Conservation (phyloP, 2,888 invertebrate genomes). For the Scaptomyza caliginosa region DNA sequence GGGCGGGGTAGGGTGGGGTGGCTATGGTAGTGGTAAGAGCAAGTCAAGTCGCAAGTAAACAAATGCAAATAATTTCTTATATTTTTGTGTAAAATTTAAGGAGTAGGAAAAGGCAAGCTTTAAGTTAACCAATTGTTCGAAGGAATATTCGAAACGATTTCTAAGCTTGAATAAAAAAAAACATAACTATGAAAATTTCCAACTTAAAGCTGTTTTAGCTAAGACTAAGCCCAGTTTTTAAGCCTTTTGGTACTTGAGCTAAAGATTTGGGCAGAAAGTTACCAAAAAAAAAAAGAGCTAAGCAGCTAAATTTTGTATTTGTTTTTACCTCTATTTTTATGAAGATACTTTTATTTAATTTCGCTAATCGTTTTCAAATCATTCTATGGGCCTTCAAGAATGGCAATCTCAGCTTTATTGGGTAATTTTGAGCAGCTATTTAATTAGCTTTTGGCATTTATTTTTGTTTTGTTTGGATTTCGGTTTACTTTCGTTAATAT, state of each 20-base stretch:
- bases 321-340: slow-evolving; percentile 14
- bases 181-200: too few relatives aligned
- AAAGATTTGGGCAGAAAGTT: too few relatives aligned
- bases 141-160: too few relatives aligned
- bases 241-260: not conserved
- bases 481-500: slow-evolving; percentile 7
- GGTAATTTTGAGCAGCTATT: slow-evolving; percentile 36
- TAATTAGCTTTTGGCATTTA: slow-evolving; percentile 22
- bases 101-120: not conserved
- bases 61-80: not conserved
- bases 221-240: not conserved
- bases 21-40: not conserved
- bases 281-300: not conserved
- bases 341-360: slow-evolving; percentile 26
- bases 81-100: not conserved
- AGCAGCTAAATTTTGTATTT: not conserved
- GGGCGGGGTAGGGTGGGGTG: too few relatives aligned
- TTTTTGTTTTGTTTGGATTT: slow-evolving; percentile 14
- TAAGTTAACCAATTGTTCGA: too few relatives aligned
- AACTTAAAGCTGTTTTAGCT: too few relatives aligned
- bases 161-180: too few relatives aligned
- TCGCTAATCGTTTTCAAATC: slow-evolving; percentile 41
- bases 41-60: not conserved
- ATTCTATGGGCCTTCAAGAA: slow-evolving; percentile 13
- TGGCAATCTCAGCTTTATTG: slow-evolving; percentile 46